These are phyloP conservation scores for Plebejus anna DNA, from an alignment of 2,888 invertebrate genomes.

Conservation along the genomic window DNA sequence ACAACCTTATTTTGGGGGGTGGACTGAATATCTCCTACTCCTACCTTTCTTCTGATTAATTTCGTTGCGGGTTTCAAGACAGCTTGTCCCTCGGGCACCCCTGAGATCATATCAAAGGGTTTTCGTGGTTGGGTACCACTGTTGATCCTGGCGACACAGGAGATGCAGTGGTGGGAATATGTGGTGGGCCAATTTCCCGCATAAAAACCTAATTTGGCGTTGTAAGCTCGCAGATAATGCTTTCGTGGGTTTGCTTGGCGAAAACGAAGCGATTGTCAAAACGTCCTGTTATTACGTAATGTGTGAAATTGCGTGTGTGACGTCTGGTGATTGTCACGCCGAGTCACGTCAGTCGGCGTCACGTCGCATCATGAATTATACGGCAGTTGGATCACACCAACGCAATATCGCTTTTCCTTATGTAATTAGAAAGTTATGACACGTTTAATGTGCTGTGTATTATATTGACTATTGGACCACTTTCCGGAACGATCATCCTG, in stretches of 20 bases:
- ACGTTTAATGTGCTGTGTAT: not conserved
- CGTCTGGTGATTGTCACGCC: not conserved
- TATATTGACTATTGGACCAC: not conserved
- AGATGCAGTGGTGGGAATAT: no score
- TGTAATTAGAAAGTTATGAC: conserved; percentile 5
- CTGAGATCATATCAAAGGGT: no score
- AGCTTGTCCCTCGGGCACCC: no score
- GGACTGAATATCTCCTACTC: no score
- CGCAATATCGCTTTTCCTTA: conserved; percentile 1
- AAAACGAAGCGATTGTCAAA: not conserved
- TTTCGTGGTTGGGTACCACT: no score
- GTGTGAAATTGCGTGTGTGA: not conserved
- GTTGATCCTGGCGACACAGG: no score
- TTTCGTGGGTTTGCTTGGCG: not conserved
- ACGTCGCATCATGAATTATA: conserved; percentile 11
- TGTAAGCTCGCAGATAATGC: no score
- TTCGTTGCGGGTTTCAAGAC: no score
- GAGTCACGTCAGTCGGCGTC: not conserved
- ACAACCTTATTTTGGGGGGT: no score
- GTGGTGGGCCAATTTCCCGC: no score
- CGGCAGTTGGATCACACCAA: not conserved
- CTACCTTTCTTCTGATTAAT: no score
- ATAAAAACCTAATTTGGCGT: no score
- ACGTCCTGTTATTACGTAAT: not conserved
- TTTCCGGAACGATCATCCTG: not conserved